These are phyloP conservation scores for Oryzias woworae DNA, from an alignment of 2,113 vertebrate species.

Conservation along the genomic window DNA sequence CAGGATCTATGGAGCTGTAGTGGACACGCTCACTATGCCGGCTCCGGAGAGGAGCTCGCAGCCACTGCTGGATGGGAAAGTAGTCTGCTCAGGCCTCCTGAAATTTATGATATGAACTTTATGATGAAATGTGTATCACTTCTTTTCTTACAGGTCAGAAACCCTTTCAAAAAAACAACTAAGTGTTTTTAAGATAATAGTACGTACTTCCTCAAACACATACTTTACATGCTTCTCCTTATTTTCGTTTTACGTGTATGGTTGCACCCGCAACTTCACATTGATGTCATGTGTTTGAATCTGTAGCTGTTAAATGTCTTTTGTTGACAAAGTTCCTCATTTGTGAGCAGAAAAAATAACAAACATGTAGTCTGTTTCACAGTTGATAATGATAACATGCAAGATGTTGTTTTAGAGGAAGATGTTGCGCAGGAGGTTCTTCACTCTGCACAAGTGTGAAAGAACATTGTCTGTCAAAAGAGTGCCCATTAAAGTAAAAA, in stretches of 20 bases:
- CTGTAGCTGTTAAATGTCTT: conserved; percentile 7
- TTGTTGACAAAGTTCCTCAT: conserved; percentile 35
- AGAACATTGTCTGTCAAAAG: not conserved
- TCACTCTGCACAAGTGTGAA: not conserved
- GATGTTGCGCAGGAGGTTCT: not conserved
- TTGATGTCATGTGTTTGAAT: conserved; percentile 12
- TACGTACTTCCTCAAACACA: conserved; percentile 23
- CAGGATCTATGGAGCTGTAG: too few relatives aligned
- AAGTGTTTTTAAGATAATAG: conserved; percentile 1
- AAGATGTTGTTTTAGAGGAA: not conserved
- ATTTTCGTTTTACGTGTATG: not conserved
- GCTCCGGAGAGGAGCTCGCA: too few relatives aligned
- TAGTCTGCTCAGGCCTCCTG: too few relatives aligned
- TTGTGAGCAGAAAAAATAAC: not conserved
- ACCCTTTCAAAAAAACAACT: not conserved
- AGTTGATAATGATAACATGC: not conserved
- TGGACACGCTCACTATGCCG: too few relatives aligned
- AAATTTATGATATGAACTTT: too few relatives aligned
- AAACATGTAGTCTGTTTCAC: not conserved
- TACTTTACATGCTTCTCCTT: conserved; percentile 1
- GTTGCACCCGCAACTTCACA: not conserved
- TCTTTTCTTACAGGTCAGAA: too few relatives aligned
- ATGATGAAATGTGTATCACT: too few relatives aligned
- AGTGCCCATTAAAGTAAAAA: not conserved
- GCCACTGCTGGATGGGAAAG: too few relatives aligned